Evolutionary conservation across 2,797 vertebrate species (phyloP).

Genomic region (Diceros bicornis): DNA sequence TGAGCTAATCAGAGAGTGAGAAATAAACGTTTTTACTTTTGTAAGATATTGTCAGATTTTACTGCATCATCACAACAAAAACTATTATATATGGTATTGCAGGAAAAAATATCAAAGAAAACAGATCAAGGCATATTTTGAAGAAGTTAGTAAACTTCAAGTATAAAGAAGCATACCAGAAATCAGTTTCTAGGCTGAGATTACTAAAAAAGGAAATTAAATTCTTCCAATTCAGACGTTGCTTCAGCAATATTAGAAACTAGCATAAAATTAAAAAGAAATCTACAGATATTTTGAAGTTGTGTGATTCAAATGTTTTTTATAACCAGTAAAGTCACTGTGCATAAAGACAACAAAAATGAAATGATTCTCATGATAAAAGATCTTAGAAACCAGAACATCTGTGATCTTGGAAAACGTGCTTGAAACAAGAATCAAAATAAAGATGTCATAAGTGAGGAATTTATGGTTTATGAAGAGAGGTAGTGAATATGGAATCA

Average conservation of each 20-base stretch:
- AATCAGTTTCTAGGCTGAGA: not conserved
- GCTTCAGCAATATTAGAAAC: constrained; percentile 16
- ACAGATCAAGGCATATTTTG: not conserved
- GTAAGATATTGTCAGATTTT: not conserved
- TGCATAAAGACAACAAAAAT: not conserved
- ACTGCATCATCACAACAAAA: not conserved
- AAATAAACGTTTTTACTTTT: not conserved
- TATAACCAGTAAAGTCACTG: not conserved
- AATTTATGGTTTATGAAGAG: constrained; percentile 67
- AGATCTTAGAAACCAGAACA: constrained; percentile 56
- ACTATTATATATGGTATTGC: not conserved
- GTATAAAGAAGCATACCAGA: not conserved
- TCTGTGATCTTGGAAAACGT: constrained; percentile 61
- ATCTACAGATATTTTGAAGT: constrained; percentile 5
- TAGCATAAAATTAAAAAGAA: not conserved
- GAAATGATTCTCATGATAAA: constrained; percentile 46
- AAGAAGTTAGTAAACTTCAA: not conserved
- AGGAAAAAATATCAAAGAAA: not conserved
- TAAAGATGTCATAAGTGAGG: constrained; percentile 71
- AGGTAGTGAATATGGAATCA: constrained; percentile 61
- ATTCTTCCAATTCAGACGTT: not conserved
- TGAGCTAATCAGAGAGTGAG: not conserved
- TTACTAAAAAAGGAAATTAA: not conserved
- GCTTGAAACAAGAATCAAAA: constrained; percentile 71
- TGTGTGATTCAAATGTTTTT: not conserved